phyloP scores from a whole-genome alignment of 2,888 invertebrate species.

The Nomada fucata region DNA sequence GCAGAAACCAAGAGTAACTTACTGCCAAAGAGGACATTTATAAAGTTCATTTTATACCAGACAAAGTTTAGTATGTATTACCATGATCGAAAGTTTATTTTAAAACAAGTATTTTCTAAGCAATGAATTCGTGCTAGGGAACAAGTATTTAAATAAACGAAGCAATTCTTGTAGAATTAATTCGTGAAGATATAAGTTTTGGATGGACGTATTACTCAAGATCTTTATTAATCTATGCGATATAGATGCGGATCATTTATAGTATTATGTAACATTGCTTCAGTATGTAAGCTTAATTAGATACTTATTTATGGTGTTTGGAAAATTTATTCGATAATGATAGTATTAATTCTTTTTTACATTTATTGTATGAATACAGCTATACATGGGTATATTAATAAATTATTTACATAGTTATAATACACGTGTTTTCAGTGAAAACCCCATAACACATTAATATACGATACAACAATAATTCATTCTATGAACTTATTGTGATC shows the following conservation, averaged over 20 bases:
- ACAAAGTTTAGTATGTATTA: constrained; percentile 53
- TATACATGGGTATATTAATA: constrained; percentile 80
- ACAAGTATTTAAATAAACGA: constrained; percentile 36
- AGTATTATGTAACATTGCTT: constrained; percentile 50
- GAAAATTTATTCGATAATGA: constrained; percentile 63
- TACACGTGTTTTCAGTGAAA: constrained; percentile 68
- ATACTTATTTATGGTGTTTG: constrained; percentile 73
- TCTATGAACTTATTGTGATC: constrained; percentile 24
- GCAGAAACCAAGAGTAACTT: constrained; percentile 49
- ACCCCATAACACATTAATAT: constrained; percentile 31
- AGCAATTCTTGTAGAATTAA: constrained; percentile 6
- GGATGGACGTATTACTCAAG: constrained; percentile 13
- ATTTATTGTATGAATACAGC: constrained; percentile 77
- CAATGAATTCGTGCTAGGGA: constrained; percentile 38
- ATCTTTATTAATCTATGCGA: constrained; percentile 16
- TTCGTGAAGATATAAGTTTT: not conserved
- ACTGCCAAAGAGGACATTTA: constrained; percentile 71
- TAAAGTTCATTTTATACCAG: constrained; percentile 54
- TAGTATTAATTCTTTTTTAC: constrained; percentile 73
- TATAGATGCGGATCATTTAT: constrained; percentile 21
- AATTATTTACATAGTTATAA: constrained; percentile 82
- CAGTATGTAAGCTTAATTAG: constrained; percentile 65
- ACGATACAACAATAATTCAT: constrained; percentile 35
- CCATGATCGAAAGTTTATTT: constrained; percentile 17
- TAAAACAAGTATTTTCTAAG: constrained; percentile 20